Evolutionary conservation across 2,113 vertebrate genomes (phyloP).

Genomic region (Rissa tridactyla): DNA sequence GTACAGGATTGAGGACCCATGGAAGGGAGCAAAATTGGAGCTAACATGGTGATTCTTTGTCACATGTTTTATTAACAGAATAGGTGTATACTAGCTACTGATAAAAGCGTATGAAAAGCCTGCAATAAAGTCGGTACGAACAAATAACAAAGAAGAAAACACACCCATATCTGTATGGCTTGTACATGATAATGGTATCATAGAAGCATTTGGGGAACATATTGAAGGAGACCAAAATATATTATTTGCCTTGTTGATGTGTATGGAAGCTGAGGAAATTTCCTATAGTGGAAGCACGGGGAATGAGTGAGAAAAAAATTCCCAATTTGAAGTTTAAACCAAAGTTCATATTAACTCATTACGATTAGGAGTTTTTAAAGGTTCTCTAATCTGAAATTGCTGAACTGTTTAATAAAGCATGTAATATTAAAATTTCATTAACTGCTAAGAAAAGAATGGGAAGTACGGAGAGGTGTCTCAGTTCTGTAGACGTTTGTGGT

Average conservation of each 20-base stretch:
- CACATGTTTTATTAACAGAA: not conserved
- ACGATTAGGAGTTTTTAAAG: not conserved
- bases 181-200: not conserved
- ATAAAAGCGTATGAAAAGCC: not conserved
- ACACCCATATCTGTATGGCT: not conserved
- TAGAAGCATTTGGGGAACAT: not conserved
- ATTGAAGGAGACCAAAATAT: not conserved
- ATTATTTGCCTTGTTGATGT: not conserved
- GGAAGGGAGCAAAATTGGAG: not conserved
- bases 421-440: not conserved
- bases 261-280: not conserved
- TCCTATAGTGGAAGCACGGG: not conserved
- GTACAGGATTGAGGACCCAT: not conserved
- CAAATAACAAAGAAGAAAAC: not conserved
- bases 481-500: not conserved
- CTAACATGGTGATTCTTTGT: not conserved
- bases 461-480: not conserved
- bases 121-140: not conserved
- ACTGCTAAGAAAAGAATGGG: not conserved
- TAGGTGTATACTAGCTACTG: not conserved
- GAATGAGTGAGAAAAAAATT: not conserved
- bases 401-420: not conserved
- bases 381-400: not conserved
- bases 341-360: not conserved
- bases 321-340: not conserved